Percentiles rank a stretch among this genome's conserved stretches.
These are phyloP conservation scores for Dissostichus mawsoni DNA, from an alignment of 2,113 vertebrate species.

Conservation along the genomic window DNA sequence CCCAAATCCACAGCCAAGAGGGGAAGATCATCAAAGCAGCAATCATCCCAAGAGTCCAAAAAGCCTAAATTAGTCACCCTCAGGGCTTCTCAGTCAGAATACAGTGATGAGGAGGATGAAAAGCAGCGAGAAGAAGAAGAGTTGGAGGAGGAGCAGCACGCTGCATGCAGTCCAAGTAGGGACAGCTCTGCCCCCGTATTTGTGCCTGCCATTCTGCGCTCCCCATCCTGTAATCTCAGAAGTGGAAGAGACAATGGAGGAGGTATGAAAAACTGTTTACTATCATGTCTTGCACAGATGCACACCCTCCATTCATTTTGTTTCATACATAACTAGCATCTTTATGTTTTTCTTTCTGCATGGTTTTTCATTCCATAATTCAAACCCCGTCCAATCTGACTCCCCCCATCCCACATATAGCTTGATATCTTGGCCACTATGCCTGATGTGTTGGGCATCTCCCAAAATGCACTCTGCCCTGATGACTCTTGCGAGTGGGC, in stretches of 20 bases:
- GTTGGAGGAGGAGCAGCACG: constrained; percentile 70
- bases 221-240: constrained; percentile 84
- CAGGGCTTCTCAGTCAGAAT: constrained; percentile 86
- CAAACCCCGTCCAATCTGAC: constrained; percentile 34
- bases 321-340: constrained; percentile 23
- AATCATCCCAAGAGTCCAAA: constrained; percentile 68
- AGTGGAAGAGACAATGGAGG: constrained; percentile 92
- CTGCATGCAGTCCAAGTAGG: constrained; percentile 79
- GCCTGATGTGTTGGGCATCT: constrained; percentile 82
- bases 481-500: constrained; percentile 67
- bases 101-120: constrained; percentile 83
- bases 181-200: constrained; percentile 89
- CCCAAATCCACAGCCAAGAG: constrained; percentile 65
- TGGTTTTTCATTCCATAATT: constrained; percentile 70
- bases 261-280: constrained; percentile 81
- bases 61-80: constrained; percentile 88
- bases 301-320: constrained; percentile 21
- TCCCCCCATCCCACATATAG: constrained; percentile 75
- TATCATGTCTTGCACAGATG: neutral
- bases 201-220: constrained; percentile 89
- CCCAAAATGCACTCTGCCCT: constrained; percentile 76
- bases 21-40: constrained; percentile 73
- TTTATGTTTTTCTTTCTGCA: constrained; percentile 46
- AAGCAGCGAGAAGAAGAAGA: constrained; percentile 30
- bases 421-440: constrained; percentile 89